phyloP scores from a whole-genome alignment of 2,113 vertebrate genomes.

The Cricetomys ansorgei region DNA sequence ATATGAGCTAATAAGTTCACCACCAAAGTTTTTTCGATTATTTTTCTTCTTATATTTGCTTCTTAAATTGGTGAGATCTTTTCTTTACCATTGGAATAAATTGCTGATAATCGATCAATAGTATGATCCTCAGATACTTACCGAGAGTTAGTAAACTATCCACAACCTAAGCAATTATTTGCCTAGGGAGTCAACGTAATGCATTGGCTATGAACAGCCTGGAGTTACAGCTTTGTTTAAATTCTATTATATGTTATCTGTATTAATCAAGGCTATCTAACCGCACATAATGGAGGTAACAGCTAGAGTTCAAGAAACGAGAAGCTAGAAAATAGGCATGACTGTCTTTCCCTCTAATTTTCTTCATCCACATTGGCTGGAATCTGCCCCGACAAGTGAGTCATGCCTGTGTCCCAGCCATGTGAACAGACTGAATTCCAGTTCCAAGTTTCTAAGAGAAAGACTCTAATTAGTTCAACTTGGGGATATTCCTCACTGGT shows the following conservation, averaged over 20 bases:
- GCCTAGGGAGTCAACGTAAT: neutral
- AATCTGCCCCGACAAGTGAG: neutral
- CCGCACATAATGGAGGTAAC: neutral
- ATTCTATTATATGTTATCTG: neutral
- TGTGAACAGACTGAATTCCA: neutral
- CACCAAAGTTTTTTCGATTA: neutral
- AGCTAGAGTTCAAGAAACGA: neutral
- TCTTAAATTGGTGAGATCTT: neutral
- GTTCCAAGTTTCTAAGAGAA: conserved; percentile 18
- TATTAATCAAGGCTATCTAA: neutral
- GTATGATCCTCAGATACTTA: neutral
- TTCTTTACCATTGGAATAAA: conserved; percentile 36
- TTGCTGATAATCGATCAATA: neutral
- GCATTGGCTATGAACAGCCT: neutral
- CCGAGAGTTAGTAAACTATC: conserved; percentile 6
- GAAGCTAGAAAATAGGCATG: neutral
- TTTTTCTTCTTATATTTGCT: neutral
- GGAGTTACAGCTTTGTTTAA: neutral
- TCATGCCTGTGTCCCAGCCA: neutral
- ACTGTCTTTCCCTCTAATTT: neutral
- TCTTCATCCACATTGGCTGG: neutral
- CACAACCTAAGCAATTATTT: neutral
- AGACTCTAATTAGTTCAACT: neutral
- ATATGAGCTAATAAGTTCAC: neutral
- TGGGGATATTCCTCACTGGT: neutral